A percentile compares a stretch with the other conserved stretches of the same genome.
These are phyloP conservation scores for Smittia sp. DNA, from an alignment of 2,888 invertebrate genomes.

Conservation along the genomic window DNA sequence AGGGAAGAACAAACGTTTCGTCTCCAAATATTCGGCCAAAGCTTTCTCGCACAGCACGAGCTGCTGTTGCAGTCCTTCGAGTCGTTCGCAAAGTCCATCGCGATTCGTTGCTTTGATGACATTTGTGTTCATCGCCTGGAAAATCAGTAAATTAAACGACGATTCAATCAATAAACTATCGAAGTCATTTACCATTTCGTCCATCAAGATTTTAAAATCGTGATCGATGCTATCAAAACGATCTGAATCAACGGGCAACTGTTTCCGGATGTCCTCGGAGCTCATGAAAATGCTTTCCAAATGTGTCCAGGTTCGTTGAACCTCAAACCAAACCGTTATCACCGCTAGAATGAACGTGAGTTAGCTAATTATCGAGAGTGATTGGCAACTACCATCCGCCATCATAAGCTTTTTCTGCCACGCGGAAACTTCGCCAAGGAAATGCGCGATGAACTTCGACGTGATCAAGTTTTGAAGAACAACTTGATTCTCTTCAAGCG, in stretches of 20 bases:
- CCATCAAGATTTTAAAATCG: slow-evolving; percentile 74
- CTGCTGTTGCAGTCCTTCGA: slow-evolving; percentile 81
- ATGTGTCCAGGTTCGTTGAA: slow-evolving; percentile 96
- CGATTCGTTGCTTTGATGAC: slow-evolving; percentile 89
- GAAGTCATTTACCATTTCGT: slow-evolving; percentile 49
- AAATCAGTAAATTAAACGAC: slow-evolving; percentile 15
- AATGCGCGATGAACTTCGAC: slow-evolving; percentile 95
- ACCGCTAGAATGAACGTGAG: slow-evolving; percentile 59
- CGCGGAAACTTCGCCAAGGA: slow-evolving; percentile 86
- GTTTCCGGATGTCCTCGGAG: slow-evolving; percentile 92
- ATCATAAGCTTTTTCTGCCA: slow-evolving; percentile 92
- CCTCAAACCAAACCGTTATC: slow-evolving; percentile 90
- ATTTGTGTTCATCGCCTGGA: slow-evolving; percentile 54
- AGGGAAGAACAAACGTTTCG: slow-evolving; percentile 92
- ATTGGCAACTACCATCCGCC: slow-evolving; percentile 78
- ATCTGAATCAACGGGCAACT: slow-evolving; percentile 89
- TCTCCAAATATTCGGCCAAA: slow-evolving; percentile 93
- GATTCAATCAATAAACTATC: background rate
- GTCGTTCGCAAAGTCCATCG: slow-evolving; percentile 71
- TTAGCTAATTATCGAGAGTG: too few relatives aligned
- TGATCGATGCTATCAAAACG: slow-evolving; percentile 88
- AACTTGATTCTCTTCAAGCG: slow-evolving; percentile 95
- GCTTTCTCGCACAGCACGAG: slow-evolving; percentile 93
- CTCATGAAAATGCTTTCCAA: slow-evolving; percentile 97
- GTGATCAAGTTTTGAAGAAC: slow-evolving; percentile 93